Conservation (phyloP, 2,888 invertebrate species). For the Apamea anceps region DNA sequence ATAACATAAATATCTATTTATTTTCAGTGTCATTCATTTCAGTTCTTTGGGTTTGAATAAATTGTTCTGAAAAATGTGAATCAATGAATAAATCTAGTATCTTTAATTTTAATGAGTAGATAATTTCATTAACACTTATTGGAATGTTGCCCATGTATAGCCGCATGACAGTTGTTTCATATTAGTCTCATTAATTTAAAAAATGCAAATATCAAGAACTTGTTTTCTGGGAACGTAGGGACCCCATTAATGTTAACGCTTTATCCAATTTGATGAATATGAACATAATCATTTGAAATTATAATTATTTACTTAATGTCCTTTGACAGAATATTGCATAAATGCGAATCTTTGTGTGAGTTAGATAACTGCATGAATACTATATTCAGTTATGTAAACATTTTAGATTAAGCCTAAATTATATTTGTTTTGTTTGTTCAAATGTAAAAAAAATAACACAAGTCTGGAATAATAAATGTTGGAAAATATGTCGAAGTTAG, state of each 20-base stretch:
- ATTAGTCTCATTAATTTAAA: neutral
- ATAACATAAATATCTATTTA: too few species aligned
- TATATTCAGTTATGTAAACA: constrained; percentile 42
- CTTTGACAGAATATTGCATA: constrained; percentile 35
- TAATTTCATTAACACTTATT: neutral
- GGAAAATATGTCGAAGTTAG: neutral
- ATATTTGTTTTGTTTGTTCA: neutral
- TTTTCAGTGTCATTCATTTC: neutral
- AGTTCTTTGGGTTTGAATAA: neutral
- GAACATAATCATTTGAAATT: constrained; percentile 15
- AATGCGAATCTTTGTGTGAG: constrained; percentile 15
- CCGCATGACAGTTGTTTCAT: too few species aligned
- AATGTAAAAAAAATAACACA: neutral
- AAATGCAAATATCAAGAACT: neutral
- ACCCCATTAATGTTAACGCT: neutral
- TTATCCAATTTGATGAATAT: neutral
- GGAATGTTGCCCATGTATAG: neutral
- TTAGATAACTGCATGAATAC: constrained; percentile 41
- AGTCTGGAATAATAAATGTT: neutral
- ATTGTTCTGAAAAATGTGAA: neutral
- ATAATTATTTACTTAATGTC: constrained; percentile 28
- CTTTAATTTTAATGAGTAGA: neutral
- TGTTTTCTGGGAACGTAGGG: neutral
- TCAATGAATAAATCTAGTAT: neutral
- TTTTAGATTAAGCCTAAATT: constrained; percentile 2